phyloP scores from a whole-genome alignment of 2,797 vertebrate species.

The Pelodytes ibericus region DNA sequence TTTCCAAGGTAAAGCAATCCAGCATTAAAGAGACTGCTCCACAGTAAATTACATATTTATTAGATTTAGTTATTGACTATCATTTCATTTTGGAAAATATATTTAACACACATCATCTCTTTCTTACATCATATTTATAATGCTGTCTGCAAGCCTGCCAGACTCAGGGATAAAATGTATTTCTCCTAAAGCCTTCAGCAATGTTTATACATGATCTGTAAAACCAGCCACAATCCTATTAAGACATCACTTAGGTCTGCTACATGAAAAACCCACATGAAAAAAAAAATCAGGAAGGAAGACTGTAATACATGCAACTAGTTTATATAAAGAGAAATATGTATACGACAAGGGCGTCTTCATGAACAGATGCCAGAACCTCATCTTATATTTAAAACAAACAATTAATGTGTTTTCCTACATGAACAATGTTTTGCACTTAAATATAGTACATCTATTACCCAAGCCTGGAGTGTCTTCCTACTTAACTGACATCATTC shows the following conservation, averaged over 20 bases:
- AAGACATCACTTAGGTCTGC: not conserved
- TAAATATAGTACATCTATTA: too few species aligned
- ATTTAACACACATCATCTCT: constrained; percentile 21
- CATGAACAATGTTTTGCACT: too few species aligned
- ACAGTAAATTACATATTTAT: constrained; percentile 51
- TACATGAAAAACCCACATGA: constrained; percentile 7
- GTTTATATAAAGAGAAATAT: too few species aligned
- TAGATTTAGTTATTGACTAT: constrained; percentile 36
- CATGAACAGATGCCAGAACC: too few species aligned
- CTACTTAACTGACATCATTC: too few species aligned
- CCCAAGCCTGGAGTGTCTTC: too few species aligned
- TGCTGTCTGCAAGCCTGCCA: constrained; percentile 16
- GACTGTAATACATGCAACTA: too few species aligned
- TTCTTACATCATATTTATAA: constrained; percentile 6
- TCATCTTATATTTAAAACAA: too few species aligned
- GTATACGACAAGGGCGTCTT: too few species aligned
- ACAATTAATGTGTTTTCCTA: too few species aligned
- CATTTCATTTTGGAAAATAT: constrained; percentile 39
- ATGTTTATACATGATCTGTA: constrained; percentile 11
- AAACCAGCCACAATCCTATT: constrained; percentile 18
- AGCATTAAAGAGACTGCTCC: constrained; percentile 35
- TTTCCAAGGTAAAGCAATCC: constrained; percentile 42
- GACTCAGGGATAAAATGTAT: not conserved
- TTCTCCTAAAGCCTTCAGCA: constrained; percentile 17
- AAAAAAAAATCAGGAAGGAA: too few species aligned